Conservation (phyloP, 2,113 vertebrate genomes). For the Bubo blakistoni region DNA sequence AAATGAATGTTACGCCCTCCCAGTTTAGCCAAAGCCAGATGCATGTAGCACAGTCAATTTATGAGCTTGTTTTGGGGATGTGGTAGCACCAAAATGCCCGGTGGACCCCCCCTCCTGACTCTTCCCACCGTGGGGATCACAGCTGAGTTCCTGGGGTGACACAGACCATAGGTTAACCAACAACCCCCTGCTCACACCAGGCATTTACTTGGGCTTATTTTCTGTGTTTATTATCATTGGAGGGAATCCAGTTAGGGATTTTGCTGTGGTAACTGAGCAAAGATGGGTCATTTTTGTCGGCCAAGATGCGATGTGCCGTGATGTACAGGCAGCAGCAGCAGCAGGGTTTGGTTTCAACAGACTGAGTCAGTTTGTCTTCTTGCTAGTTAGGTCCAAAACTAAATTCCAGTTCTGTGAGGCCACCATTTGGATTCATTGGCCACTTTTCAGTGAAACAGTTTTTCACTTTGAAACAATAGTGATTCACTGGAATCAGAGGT, state of each 20-base stretch:
- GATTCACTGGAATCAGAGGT: not conserved
- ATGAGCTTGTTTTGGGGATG: not conserved
- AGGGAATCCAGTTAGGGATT: not conserved
- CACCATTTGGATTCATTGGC: not conserved
- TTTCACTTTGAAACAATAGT: not conserved
- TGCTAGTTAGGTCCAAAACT: not conserved
- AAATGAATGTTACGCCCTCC: not conserved
- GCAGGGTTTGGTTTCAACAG: not conserved
- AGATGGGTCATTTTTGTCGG: not conserved
- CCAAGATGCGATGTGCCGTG: not conserved
- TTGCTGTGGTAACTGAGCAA: not conserved
- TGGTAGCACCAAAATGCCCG: not conserved
- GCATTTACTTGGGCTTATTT: not conserved
- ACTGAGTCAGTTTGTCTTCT: not conserved
- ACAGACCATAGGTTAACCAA: not conserved
- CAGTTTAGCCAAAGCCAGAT: accelerated
- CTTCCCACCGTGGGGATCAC: not conserved
- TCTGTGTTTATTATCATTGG: not conserved
- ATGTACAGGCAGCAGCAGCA: not conserved
- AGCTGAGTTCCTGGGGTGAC: not conserved
- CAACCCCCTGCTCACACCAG: not conserved
- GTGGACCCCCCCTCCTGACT: not conserved
- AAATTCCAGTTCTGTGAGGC: conserved; percentile 10
- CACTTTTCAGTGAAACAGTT: not conserved
- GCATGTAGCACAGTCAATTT: not conserved